Conservation (phyloP, 2,113 vertebrate species). For the Saimiri boliviensis region DNA sequence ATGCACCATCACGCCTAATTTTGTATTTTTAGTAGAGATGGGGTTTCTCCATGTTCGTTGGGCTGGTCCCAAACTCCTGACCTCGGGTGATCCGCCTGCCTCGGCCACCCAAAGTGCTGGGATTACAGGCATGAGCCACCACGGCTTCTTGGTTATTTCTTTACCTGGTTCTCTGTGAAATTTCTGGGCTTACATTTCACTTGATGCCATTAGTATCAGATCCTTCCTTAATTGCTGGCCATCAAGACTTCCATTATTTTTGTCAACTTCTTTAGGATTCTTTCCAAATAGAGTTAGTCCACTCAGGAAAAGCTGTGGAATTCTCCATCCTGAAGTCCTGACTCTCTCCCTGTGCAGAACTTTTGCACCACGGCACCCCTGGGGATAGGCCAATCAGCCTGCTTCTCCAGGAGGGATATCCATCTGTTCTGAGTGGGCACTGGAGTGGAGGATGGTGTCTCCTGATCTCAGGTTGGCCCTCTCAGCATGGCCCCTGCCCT, state of each 20-base stretch:
- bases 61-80: too few species aligned
- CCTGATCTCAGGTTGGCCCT: neutral
- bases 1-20: too few species aligned
- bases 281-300: neutral
- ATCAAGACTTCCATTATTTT: neutral
- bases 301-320: neutral
- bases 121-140: too few species aligned
- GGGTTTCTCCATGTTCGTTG: too few species aligned
- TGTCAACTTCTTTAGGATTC: neutral
- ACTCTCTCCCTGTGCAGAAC: neutral
- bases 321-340: neutral
- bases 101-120: too few species aligned
- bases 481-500: neutral
- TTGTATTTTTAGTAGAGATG: too few species aligned
- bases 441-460: accelerated
- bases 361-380: too few species aligned
- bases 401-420: neutral
- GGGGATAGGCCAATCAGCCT: too few species aligned
- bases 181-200: neutral
- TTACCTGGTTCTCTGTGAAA: neutral
- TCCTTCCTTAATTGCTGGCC: neutral
- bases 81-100: too few species aligned
- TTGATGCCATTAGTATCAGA: too few species aligned
- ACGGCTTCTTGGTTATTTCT: neutral
- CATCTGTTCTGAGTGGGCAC: neutral